These are phyloP conservation scores for Channallabes apus DNA, from an alignment of 2,797 vertebrate species.

Conservation along the genomic window DNA sequence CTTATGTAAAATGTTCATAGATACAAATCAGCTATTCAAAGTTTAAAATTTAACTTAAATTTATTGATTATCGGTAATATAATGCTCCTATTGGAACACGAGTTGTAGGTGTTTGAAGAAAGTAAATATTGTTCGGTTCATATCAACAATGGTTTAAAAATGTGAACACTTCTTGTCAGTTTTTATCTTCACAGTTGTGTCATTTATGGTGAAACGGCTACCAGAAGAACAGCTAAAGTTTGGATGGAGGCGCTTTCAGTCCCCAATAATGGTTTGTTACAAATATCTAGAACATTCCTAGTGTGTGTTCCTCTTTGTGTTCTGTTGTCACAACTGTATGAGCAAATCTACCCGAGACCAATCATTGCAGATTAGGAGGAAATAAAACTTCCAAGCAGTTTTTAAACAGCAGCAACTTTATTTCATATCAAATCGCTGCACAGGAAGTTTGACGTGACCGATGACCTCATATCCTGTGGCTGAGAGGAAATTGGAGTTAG, in stretches of 20 bases:
- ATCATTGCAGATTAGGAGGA: background rate
- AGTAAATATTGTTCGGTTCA: background rate
- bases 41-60: background rate
- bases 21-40: background rate
- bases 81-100: background rate
- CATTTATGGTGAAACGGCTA: background rate
- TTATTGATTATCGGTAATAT: background rate
- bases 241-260: background rate
- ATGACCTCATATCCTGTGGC: conserved; percentile 1
- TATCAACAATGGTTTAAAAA: background rate
- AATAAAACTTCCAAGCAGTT: background rate
- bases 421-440: background rate
- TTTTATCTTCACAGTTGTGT: background rate
- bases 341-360: background rate
- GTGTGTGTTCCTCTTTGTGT: background rate
- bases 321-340: background rate
- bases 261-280: background rate
- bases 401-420: conserved; percentile 24
- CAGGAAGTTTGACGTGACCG: background rate
- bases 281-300: background rate
- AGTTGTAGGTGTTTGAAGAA: background rate
- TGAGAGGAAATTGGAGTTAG: background rate
- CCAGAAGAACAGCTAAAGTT: background rate
- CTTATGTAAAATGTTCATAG: no score
- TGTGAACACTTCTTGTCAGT: background rate